phyloP scores from a whole-genome alignment of 2,797 vertebrate species.

The Alcedo atthis region DNA sequence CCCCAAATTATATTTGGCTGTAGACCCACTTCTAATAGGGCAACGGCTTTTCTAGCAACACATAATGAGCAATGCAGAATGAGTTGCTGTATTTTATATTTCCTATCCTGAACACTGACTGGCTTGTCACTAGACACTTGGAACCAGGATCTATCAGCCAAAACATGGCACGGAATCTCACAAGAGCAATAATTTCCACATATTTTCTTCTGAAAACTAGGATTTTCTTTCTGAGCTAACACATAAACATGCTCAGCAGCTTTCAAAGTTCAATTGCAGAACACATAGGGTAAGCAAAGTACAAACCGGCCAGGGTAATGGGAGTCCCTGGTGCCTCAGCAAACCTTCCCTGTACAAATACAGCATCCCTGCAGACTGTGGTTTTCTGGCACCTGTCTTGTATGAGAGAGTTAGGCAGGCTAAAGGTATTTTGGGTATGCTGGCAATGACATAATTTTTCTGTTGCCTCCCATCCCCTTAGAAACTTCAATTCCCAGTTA shows the following conservation, averaged over 20 bases:
- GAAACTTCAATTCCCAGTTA: slow-evolving; percentile 1
- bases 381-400: neutral
- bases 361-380: neutral
- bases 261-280: neutral
- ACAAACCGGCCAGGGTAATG: fast-evolving
- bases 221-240: slow-evolving; percentile 40
- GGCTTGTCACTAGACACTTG: neutral
- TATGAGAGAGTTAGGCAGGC: neutral
- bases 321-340: neutral
- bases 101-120: neutral
- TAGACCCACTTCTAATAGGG: neutral
- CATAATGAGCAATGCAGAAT: neutral
- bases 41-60: neutral
- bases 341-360: neutral
- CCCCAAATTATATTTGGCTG: neutral
- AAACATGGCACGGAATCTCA: neutral
- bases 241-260: neutral
- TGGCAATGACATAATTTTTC: neutral
- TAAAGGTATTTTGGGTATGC: neutral
- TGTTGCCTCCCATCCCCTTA: neutral
- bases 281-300: neutral
- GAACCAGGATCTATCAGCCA: neutral
- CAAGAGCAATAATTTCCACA: neutral
- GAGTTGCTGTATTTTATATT: neutral
- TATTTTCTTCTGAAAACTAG: slow-evolving; percentile 5